Evolutionary conservation across 2,888 invertebrate species (phyloP).

Genomic region (Noctua comes): DNA sequence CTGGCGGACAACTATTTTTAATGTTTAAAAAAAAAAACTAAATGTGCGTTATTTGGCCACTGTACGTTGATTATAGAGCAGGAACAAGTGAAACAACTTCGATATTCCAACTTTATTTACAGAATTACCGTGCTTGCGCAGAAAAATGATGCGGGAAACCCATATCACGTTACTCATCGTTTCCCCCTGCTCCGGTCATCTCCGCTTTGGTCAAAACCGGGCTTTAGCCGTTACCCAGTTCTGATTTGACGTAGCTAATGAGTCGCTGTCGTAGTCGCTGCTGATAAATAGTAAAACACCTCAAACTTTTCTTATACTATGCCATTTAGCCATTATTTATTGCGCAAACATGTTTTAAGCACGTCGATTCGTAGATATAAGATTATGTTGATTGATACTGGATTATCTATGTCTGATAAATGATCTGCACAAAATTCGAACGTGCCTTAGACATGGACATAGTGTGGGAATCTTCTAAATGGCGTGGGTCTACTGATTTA

Average conservation of each 20-base stretch:
- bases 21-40: no score
- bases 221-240: background rate
- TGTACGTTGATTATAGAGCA: background rate
- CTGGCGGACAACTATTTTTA: no score
- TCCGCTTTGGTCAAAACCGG: background rate
- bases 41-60: background rate
- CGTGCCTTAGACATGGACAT: conserved; percentile 13
- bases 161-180: background rate
- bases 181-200: no score
- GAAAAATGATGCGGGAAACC: background rate
- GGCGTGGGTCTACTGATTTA: background rate
- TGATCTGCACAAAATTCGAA: conserved; percentile 8
- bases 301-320: background rate
- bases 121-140: background rate
- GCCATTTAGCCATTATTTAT: conserved; percentile 3
- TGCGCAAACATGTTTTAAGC: conserved; percentile 14
- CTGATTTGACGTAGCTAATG: background rate
- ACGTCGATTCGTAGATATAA: conserved; percentile 38
- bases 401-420: conserved; percentile 58
- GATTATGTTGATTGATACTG: conserved; percentile 61
- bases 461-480: background rate
- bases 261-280: background rate
- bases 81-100: background rate
- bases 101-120: no score
- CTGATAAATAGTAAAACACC: conserved; percentile 9